Percentiles rank a stretch among this genome's conserved stretches.
Conservation (phyloP, 1,140 invertebrate genomes). For the Drosophila asahinai region DNA sequence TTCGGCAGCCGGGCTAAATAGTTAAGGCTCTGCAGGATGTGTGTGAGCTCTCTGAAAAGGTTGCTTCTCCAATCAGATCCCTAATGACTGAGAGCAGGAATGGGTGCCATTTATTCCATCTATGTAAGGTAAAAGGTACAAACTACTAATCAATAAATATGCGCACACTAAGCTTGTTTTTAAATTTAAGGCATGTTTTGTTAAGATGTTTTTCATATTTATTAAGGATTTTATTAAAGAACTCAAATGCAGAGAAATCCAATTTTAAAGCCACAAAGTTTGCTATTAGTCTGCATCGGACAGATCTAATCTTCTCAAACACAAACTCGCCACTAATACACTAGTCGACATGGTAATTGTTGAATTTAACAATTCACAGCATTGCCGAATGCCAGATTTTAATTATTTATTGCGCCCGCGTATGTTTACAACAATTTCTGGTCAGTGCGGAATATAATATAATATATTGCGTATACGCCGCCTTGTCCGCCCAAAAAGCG, state of each 20-base stretch:
- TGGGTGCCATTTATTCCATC: background rate
- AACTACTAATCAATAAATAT: constrained; percentile 15
- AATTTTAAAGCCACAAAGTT: background rate
- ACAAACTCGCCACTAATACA: constrained; percentile 34
- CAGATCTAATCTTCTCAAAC: background rate
- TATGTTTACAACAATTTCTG: constrained; percentile 32
- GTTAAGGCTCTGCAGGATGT: constrained; percentile 15
- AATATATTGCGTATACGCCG: constrained; percentile 74
- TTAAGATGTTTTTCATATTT: too few species aligned
- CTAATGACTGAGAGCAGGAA: constrained; percentile 9
- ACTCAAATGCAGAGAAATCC: background rate
- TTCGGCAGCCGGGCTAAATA: constrained; percentile 21
- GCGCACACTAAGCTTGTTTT: background rate
- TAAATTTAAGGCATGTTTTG: background rate
- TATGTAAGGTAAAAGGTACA: background rate
- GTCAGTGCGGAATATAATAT: constrained; percentile 42
- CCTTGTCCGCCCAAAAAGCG: constrained; percentile 32
- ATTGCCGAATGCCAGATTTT: constrained; percentile 26
- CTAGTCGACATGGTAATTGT: constrained; percentile 34
- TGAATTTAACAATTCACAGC: constrained; percentile 25
- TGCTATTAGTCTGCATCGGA: background rate
- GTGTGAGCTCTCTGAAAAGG: constrained; percentile 17
- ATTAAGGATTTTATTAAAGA: background rate
- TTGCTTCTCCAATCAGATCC: constrained; percentile 2
- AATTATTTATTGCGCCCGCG: constrained; percentile 54